A percentile compares a stretch with the other conserved stretches of the same genome.
These are phyloP conservation scores for Eulemur macaco DNA, from an alignment of 2,113 vertebrate genomes.

Conservation along the genomic window DNA sequence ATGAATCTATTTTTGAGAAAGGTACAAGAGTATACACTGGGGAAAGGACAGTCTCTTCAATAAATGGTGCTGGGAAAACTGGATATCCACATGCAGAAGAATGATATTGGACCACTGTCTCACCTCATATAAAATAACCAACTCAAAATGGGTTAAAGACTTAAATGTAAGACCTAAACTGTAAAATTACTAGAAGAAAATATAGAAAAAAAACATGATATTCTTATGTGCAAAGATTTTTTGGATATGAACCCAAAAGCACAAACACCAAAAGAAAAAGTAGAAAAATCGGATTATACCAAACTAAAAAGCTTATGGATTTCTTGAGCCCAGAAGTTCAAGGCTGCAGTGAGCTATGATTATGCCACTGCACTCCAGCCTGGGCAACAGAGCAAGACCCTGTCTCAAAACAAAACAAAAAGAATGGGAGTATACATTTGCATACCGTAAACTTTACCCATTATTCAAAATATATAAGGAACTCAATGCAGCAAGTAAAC, in stretches of 20 bases:
- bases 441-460: not conserved
- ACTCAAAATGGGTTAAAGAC: not conserved
- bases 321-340: not conserved
- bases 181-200: not conserved
- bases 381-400: too few relatives aligned
- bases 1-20: not conserved
- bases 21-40: not conserved
- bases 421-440: not conserved
- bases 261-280: not conserved
- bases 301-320: not conserved
- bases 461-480: not conserved
- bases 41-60: not conserved
- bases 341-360: too few relatives aligned
- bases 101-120: not conserved
- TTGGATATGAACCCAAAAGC: not conserved
- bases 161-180: not conserved
- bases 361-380: too few relatives aligned
- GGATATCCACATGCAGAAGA: not conserved
- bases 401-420: not conserved
- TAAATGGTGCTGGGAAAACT: not conserved
- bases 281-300: not conserved
- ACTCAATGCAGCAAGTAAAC: not conserved
- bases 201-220: not conserved
- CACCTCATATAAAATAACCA: not conserved
- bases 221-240: not conserved